Percentiles rank a stretch among this genome's conserved stretches.
Conservation (phyloP, 2,888 invertebrate species). For the Oxystoma pomonae region DNA sequence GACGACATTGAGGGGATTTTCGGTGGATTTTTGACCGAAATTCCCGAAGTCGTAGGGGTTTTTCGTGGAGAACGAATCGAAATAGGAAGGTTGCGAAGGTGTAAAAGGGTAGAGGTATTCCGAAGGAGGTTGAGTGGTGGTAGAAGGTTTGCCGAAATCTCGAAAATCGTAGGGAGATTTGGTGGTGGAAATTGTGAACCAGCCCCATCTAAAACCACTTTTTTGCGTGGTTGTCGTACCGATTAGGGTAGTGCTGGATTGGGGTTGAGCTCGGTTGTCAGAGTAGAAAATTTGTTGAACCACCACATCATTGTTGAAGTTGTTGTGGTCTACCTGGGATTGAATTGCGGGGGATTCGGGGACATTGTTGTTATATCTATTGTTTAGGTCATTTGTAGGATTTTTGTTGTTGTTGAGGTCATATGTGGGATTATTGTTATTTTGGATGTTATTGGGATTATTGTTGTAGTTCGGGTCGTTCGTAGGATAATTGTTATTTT, state of each 20-base stretch:
- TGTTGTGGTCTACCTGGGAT: background rate
- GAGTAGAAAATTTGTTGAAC: background rate
- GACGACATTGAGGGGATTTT: no score
- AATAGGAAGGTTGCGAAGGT: constrained; percentile 46
- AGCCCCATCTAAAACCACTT: background rate
- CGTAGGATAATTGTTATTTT: background rate
- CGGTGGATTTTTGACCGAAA: constrained; percentile 41
- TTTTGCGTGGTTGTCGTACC: background rate
- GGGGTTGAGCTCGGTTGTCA: no score
- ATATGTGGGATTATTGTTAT: background rate
- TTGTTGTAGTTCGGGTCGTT: background rate
- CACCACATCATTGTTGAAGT: background rate
- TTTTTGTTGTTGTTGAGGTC: background rate
- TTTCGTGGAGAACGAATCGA: constrained; percentile 54
- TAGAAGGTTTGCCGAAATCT: constrained; percentile 33
- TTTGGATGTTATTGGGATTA: background rate
- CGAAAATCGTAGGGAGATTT: constrained; percentile 41
- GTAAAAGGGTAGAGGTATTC: constrained; percentile 33
- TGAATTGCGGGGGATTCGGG: background rate
- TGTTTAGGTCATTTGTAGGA: background rate
- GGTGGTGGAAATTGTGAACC: constrained; percentile 40
- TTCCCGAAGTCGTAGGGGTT: constrained; percentile 52
- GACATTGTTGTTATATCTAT: background rate
- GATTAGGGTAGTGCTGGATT: background rate
- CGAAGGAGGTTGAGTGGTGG: constrained; percentile 26